phyloP scores from a whole-genome alignment of 2,797 vertebrate species.

The Poeciliopsis paucimaculata region DNA sequence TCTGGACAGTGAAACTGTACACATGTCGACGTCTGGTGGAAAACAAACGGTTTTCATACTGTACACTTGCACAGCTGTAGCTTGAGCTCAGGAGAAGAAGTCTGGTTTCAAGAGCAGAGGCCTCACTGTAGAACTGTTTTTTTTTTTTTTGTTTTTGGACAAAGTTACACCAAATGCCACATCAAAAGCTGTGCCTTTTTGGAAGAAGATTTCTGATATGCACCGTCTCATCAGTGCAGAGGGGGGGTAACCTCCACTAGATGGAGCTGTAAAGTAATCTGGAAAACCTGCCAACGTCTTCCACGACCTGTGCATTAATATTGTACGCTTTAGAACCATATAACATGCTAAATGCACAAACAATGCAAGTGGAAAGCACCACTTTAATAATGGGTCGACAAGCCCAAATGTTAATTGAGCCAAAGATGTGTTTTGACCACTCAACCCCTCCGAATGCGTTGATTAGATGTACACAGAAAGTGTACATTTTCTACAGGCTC shows the following conservation, averaged over 20 bases:
- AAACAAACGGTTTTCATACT: conserved; percentile 31
- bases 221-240: conserved; percentile 10
- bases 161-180: conserved; percentile 21
- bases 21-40: conserved; percentile 36
- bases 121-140: conserved; percentile 4
- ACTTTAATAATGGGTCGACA: conserved; percentile 23
- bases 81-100: conserved; percentile 25
- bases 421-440: conserved; percentile 54
- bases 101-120: conserved; percentile 28
- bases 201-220: neutral
- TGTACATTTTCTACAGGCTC: conserved; percentile 23
- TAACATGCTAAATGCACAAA: conserved; percentile 64
- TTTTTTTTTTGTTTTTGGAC: neutral
- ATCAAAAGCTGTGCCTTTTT: conserved; percentile 28
- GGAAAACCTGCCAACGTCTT: conserved; percentile 42
- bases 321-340: conserved; percentile 31
- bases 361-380: conserved; percentile 75
- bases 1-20: conserved; percentile 41
- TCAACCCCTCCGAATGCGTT: conserved; percentile 17
- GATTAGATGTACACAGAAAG: conserved; percentile 28
- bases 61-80: neutral
- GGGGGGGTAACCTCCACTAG: conserved; percentile 39
- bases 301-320: conserved; percentile 13
- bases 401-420: conserved; percentile 56
- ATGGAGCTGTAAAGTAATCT: conserved; percentile 43